These are phyloP conservation scores for Hoplostethus atlanticus DNA, from an alignment of 2,797 vertebrate genomes.

Conservation along the genomic window DNA sequence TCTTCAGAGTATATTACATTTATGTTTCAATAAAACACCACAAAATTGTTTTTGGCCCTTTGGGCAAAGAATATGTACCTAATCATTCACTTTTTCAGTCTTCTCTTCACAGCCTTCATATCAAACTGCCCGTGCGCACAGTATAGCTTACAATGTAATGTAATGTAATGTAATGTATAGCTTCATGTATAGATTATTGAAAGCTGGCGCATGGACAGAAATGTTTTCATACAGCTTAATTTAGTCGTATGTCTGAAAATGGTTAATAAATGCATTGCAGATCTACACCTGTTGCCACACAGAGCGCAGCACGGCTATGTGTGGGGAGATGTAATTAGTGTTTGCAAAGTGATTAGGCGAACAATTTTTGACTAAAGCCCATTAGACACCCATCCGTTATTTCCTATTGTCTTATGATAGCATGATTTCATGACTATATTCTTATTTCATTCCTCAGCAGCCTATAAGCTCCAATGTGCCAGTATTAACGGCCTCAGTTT, in stretches of 20 bases:
- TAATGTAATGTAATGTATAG: too few species aligned
- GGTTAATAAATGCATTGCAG: not conserved
- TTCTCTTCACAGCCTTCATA: not conserved
- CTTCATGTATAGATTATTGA: not conserved
- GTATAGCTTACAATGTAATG: too few species aligned
- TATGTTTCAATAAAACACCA: not conserved
- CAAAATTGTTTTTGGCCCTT: constrained; percentile 2
- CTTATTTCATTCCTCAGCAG: not conserved
- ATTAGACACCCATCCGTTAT: not conserved
- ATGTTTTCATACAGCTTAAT: not conserved
- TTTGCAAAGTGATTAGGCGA: not conserved
- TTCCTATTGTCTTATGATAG: not conserved
- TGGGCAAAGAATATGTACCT: not conserved
- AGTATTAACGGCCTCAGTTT: not conserved
- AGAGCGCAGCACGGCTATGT: not conserved
- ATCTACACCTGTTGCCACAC: constrained; percentile 10
- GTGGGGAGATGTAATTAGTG: not conserved
- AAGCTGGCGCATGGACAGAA: not conserved
- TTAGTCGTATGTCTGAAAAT: not conserved
- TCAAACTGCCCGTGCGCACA: not conserved
- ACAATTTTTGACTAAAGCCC: not conserved
- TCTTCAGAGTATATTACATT: not conserved
- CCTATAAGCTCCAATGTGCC: not conserved
- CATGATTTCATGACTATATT: not conserved
- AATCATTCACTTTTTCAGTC: not conserved